Conservation (phyloP, 2,113 vertebrate species). For the Hippocampus barbouri region DNA sequence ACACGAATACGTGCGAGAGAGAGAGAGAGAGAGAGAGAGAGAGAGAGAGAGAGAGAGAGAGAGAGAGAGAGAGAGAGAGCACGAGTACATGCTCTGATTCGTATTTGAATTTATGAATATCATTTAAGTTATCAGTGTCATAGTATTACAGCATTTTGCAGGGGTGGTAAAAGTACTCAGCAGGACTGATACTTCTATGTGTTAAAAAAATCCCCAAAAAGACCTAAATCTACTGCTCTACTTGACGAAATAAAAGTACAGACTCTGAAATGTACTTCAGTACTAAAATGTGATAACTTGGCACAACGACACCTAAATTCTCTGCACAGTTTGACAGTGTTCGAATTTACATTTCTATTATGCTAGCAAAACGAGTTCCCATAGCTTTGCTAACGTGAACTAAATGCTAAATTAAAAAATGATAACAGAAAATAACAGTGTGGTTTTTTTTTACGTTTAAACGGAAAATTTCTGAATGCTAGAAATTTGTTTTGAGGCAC, state of each 20-base stretch:
- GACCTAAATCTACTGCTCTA: no score
- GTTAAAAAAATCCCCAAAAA: no score
- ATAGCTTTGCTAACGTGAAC: not conserved
- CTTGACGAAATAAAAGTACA: no score
- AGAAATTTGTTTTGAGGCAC: not conserved
- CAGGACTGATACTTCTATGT: no score
- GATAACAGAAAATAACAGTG: not conserved
- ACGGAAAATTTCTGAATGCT: not conserved
- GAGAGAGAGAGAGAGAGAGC: not conserved
- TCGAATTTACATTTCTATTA: no score
- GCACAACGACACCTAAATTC: no score
- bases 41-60: not conserved
- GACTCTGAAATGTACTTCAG: no score
- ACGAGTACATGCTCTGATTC: conserved; percentile 13
- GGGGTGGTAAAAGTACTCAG: not conserved
- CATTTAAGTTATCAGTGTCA: conserved; percentile 23
- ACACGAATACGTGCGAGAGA: conserved; percentile 11
- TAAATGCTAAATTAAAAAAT: not conserved
- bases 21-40: no score
- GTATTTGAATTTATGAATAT: conserved; percentile 27
- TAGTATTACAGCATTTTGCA: conserved; percentile 8
- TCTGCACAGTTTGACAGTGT: no score
- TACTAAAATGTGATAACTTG: no score
- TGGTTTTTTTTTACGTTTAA: not conserved
- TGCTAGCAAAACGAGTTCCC: not conserved